Evolutionary conservation across 2,797 vertebrate species (phyloP).

Genomic region (Sebastes reedi): DNA sequence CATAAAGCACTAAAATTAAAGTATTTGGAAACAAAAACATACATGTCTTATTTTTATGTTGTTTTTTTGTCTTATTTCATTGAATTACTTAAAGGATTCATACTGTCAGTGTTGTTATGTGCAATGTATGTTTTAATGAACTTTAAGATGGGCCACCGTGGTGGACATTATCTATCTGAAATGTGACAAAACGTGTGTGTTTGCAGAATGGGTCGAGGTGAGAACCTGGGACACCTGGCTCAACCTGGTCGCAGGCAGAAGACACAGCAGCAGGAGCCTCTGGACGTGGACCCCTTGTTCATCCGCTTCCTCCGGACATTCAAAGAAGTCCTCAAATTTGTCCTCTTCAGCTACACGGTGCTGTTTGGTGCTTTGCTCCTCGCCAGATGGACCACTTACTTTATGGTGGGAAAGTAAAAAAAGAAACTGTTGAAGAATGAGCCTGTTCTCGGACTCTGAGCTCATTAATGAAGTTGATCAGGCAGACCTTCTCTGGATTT

Average conservation of each 20-base stretch:
- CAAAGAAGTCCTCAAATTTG: conserved; percentile 92
- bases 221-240: conserved; percentile 59
- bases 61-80: neutral
- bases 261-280: conserved; percentile 46
- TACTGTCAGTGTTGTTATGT: neutral
- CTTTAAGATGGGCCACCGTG: neutral
- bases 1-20: neutral
- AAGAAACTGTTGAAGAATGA: neutral
- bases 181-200: conserved; percentile 23
- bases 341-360: conserved; percentile 96
- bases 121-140: neutral
- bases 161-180: neutral
- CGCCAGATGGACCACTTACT: conserved; percentile 96
- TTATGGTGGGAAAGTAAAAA: conserved; percentile 88
- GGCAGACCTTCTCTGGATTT: conserved; percentile 8
- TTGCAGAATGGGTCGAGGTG: conserved; percentile 69
- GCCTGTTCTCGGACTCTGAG: conserved; percentile 17
- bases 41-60: neutral
- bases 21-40: neutral
- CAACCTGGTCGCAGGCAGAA: conserved; percentile 50
- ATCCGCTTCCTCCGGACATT: conserved; percentile 91
- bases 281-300: conserved; percentile 84
- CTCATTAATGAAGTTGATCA: conserved; percentile 27
- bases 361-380: conserved; percentile 92
- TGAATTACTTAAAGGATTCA: neutral